These are phyloP conservation scores for Meliscaeva auricollis DNA, from an alignment of 2,888 invertebrate species.

Conservation along the genomic window DNA sequence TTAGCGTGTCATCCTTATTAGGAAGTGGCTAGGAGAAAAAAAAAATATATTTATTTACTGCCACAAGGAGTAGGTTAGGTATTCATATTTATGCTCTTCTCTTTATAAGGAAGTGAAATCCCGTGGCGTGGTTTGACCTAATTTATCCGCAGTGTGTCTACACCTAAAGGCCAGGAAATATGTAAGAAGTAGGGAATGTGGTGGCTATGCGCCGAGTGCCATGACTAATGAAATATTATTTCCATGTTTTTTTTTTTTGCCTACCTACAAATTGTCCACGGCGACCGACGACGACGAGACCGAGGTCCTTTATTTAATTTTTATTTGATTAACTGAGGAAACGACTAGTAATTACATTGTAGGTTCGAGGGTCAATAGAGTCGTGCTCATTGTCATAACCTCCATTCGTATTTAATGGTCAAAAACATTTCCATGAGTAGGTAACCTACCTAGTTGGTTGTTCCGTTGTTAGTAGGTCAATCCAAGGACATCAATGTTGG, in stretches of 20 bases:
- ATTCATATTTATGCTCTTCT: not conserved
- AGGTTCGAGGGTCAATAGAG: constrained; percentile 12
- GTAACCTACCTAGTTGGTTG: not conserved
- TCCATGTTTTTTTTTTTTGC: not conserved
- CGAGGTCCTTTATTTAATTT: not conserved
- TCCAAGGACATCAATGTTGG: not conserved
- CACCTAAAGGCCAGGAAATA: not conserved
- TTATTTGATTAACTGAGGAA: not conserved
- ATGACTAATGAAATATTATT: constrained; percentile 30
- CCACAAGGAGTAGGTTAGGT: no score
- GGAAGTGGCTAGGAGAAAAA: no score
- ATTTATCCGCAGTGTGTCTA: constrained; percentile 40
- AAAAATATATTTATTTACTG: no score
- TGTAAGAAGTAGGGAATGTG: not conserved
- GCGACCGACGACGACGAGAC: not conserved
- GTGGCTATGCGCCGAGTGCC: not conserved
- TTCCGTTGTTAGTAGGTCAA: not conserved
- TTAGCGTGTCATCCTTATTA: not conserved
- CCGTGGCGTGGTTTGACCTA: constrained; percentile 55
- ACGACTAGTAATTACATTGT: not conserved
- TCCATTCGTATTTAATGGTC: not conserved
- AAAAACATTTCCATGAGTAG: not conserved
- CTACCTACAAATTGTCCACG: no score
- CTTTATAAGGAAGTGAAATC: constrained; percentile 1
- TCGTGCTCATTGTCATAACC: not conserved